These are phyloP conservation scores for Campoletis sonorensis DNA, from an alignment of 1,140 invertebrate species.

Conservation along the genomic window DNA sequence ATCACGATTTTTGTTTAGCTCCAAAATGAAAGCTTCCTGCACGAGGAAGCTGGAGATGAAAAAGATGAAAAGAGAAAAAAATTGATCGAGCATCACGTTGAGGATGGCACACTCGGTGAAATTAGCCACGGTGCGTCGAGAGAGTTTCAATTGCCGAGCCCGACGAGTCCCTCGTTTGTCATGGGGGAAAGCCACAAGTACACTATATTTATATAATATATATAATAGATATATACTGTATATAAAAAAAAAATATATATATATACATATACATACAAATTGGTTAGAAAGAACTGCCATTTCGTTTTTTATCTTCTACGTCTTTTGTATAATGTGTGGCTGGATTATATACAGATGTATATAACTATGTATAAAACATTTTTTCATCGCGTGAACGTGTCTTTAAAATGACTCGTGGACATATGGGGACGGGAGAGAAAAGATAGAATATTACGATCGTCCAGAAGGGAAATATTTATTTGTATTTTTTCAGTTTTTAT, in stretches of 20 bases:
- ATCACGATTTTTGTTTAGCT: too few species aligned
- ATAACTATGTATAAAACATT: neutral
- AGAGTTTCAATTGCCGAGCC: slow-evolving; percentile 6
- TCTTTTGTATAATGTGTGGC: neutral
- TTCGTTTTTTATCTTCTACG: neutral
- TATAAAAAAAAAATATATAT: neutral
- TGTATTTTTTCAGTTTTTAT: neutral
- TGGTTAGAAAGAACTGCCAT: slow-evolving; percentile 9
- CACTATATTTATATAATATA: slow-evolving; percentile 3
- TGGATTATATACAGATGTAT: neutral
- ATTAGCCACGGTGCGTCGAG: slow-evolving; percentile 14
- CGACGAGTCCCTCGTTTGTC: slow-evolving; percentile 18
- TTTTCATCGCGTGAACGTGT: slow-evolving; percentile 19
- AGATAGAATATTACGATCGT: slow-evolving; percentile 30
- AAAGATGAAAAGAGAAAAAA: neutral
- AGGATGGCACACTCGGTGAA: slow-evolving; percentile 1
- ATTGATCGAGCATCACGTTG: neutral
- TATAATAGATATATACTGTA: neutral
- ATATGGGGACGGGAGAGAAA: slow-evolving; percentile 21
- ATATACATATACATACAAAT: neutral
- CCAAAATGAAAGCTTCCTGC: too few species aligned
- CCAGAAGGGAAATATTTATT: slow-evolving; percentile 4
- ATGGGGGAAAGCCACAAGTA: slow-evolving; percentile 23
- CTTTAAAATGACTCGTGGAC: slow-evolving; percentile 36
- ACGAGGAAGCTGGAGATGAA: neutral